Evolutionary conservation across 2,888 invertebrate species (phyloP).

Genomic region (Neria commutata): DNA sequence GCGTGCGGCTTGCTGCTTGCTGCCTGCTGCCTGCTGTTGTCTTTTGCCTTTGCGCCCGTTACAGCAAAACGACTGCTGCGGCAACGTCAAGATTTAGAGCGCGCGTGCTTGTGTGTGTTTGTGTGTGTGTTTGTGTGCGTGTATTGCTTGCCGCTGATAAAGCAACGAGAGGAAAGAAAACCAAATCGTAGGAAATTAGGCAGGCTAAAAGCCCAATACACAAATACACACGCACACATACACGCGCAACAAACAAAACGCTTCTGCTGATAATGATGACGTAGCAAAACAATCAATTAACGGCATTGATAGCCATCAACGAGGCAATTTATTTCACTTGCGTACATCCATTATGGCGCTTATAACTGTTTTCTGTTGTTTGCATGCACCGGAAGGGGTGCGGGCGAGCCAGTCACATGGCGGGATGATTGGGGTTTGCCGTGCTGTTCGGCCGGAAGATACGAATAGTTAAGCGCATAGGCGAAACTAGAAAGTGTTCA

Average conservation of each 20-base stretch:
- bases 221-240: background rate
- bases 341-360: background rate
- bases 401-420: too few relatives aligned
- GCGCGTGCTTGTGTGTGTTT: background rate
- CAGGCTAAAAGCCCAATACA: background rate
- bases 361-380: background rate
- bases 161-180: background rate
- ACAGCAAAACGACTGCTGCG: background rate
- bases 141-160: too few relatives aligned
- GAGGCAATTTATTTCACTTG: slow-evolving; percentile 5
- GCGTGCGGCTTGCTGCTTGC: background rate
- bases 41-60: background rate
- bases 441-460: too few relatives aligned
- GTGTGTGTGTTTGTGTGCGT: too few relatives aligned
- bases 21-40: background rate
- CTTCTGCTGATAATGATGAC: background rate
- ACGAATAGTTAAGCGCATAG: too few relatives aligned
- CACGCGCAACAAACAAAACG: background rate
- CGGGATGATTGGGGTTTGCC: too few relatives aligned
- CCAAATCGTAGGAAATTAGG: background rate
- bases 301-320: slow-evolving; percentile 6
- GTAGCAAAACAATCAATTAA: slow-evolving; percentile 5
- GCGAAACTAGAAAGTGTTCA: too few relatives aligned
- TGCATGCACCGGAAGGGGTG: too few relatives aligned
- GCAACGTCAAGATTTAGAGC: background rate